Evolutionary conservation across 1,140 invertebrate species (phyloP).

Genomic region (Lepidurus couesii): DNA sequence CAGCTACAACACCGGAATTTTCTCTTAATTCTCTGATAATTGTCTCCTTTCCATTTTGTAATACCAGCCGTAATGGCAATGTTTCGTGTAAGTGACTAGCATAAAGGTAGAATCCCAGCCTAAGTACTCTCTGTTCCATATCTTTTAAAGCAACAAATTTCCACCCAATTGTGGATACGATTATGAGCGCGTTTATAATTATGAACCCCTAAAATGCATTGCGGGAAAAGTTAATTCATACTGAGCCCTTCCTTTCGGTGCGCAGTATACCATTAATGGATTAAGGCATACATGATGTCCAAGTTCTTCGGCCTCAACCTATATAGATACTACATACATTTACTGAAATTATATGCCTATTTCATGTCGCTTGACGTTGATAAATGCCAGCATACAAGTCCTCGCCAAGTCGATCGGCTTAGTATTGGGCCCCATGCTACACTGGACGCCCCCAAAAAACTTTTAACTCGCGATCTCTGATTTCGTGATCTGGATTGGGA

Average conservation of each 20-base stretch:
- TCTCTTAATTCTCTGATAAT: no score
- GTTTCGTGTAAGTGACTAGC: no score
- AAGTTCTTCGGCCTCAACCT: background rate
- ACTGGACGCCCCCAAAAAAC: no score
- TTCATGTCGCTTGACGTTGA: background rate
- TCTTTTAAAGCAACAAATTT: background rate
- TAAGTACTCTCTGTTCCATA: no score
- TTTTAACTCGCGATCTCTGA: no score
- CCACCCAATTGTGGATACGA: background rate
- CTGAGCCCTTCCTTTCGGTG: background rate
- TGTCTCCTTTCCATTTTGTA: no score
- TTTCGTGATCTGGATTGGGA: no score
- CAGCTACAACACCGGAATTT: no score
- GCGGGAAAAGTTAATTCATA: background rate
- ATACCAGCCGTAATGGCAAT: no score
- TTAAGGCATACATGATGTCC: background rate
- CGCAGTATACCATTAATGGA: background rate
- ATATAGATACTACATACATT: no score
- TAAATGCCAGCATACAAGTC: background rate
- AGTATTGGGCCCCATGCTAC: background rate
- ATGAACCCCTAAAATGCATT: background rate
- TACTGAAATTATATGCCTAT: background rate
- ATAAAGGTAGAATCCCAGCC: no score
- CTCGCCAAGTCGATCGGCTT: background rate
- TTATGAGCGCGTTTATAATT: background rate